Conservation (phyloP, 2,888 invertebrate species). For the Ormyrus rosae region DNA sequence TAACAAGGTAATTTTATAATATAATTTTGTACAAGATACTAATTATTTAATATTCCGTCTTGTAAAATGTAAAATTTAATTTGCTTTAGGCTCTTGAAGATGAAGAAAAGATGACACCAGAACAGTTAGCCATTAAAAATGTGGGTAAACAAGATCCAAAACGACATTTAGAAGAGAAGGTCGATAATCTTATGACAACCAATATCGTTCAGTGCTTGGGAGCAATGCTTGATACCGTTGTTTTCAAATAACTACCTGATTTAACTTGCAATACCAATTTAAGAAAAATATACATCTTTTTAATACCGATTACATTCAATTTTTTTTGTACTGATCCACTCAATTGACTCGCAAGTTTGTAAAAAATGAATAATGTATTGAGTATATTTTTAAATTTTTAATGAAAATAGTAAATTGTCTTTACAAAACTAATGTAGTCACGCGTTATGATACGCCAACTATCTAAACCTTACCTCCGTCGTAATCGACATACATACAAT, state of each 20-base stretch:
- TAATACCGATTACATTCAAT: slow-evolving; percentile 55
- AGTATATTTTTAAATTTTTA: slow-evolving; percentile 60
- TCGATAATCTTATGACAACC: slow-evolving; percentile 96
- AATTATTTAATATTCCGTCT: slow-evolving; percentile 1
- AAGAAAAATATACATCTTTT: slow-evolving; percentile 63
- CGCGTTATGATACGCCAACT: slow-evolving; percentile 10
- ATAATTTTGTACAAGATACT: neutral
- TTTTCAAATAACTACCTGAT: slow-evolving; percentile 84
- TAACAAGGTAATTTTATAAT: slow-evolving; percentile 82
- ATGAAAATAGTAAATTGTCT: slow-evolving; percentile 64
- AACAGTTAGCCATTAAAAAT: slow-evolving; percentile 99
- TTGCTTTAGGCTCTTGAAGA: slow-evolving; percentile 90
- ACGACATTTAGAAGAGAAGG: slow-evolving; percentile 98
- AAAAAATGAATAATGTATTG: slow-evolving; percentile 53
- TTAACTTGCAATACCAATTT: slow-evolving; percentile 54
- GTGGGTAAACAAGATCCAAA: slow-evolving; percentile 99
- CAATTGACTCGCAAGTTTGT: slow-evolving; percentile 44
- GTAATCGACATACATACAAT: slow-evolving; percentile 37
- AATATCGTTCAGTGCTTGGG: slow-evolving; percentile 99
- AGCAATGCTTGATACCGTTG: slow-evolving; percentile 95
- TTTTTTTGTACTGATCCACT: slow-evolving; percentile 55
- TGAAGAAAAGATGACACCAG: slow-evolving; percentile 99
- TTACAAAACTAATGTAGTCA: slow-evolving; percentile 58
- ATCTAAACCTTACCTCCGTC: slow-evolving; percentile 38
- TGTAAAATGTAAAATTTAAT: slow-evolving; percentile 29